These are phyloP conservation scores for Leptura quadrifasciata DNA, from an alignment of 2,888 invertebrate species.

Conservation along the genomic window DNA sequence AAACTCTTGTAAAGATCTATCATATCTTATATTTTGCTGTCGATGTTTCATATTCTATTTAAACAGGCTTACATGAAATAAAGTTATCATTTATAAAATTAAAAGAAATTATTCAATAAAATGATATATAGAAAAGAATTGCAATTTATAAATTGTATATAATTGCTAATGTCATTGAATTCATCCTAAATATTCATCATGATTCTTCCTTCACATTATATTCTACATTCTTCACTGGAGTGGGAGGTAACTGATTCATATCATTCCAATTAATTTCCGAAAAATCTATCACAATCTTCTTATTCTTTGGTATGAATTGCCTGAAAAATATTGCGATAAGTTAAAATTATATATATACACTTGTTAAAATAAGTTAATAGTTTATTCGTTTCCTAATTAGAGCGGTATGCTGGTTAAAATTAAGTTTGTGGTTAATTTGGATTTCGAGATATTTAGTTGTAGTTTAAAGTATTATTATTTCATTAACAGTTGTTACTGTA, in stretches of 20 bases:
- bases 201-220: not conserved
- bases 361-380: no score
- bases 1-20: no score
- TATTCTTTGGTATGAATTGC: conserved; percentile 79
- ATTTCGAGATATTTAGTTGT: no score
- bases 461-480: no score
- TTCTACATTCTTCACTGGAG: conserved; percentile 65
- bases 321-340: conserved; percentile 71
- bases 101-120: not conserved
- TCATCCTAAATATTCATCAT: not conserved
- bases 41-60: no score
- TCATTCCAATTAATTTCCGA: conserved; percentile 78
- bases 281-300: conserved; percentile 83
- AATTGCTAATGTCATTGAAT: not conserved
- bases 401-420: no score
- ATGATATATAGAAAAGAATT: not conserved
- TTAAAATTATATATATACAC: not conserved
- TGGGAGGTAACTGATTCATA: conserved; percentile 74
- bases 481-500: no score
- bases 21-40: no score
- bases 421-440: no score
- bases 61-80: no score
- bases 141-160: not conserved
- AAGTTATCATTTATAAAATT: no score
- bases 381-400: no score